Evolutionary conservation across 2,888 invertebrate species (phyloP), one percentile per base, ranked within the genome.

Genomic region (Ethmia dodecea): DNA sequence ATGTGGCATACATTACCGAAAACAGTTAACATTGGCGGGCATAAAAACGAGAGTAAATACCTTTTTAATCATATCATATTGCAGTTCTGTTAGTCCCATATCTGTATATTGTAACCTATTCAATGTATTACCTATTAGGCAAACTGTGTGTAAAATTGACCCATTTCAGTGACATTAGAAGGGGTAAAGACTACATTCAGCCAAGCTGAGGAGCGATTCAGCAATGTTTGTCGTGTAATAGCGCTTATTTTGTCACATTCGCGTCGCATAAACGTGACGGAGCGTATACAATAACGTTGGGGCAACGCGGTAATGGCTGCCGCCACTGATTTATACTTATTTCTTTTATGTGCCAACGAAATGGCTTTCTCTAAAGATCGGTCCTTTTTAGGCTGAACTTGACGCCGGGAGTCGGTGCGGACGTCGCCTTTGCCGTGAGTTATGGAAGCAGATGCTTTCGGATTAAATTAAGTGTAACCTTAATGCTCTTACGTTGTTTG

Each of bases 271-370:
- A 76, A 78, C 74, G 73, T 76, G 75, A 73, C 71, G 62, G 60
- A 70, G 70, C 64, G 69, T 52, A 63, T 59, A 78, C 74, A 78
- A 79, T 76, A 79, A 75, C 66, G 69, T 59, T 61, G n/a, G 52
- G 62, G 57, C 67, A 55, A 60, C 57, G 60, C 64, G 52, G 68
- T 79, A 83, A 84, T 80, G 73, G 80, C 64, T 60, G 67, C 59
- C 75, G 59, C 56, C 59, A 71, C 79, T 77, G 80, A 83, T 81
- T 83, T 81, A 83, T 80, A 74, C 72, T 70, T 74, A 70, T 78
- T 80, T 76, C 77, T 79, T 81, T 83, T 81, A 79, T 81, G 77
- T 71, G 60, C 67, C 60, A 55, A 67, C 69, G 55, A 68, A 80
- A 80, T 79, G 68, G 71, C 63, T 75, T 73, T 72, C 67, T 72